Conservation (phyloP, 2,113 vertebrate species). For the Pyrgilauda ruficollis region DNA sequence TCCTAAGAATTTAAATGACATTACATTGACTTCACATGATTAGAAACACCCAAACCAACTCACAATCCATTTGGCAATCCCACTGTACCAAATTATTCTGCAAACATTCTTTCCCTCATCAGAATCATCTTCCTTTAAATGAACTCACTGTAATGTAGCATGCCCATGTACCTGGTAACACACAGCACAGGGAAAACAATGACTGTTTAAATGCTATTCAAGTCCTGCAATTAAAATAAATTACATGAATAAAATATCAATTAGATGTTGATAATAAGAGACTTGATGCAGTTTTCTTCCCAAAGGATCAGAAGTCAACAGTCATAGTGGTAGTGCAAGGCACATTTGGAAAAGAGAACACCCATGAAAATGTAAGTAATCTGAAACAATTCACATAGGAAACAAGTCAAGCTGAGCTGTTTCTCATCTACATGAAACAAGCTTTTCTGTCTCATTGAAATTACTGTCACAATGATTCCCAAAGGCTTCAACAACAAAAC, state of each 20-base stretch:
- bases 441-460: background rate
- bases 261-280: background rate
- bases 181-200: background rate
- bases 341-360: background rate
- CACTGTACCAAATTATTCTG: background rate
- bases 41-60: background rate
- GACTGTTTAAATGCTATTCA: background rate
- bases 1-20: background rate
- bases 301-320: background rate
- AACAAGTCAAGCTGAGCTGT: background rate
- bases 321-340: background rate
- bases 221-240: slow-evolving; percentile 15
- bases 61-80: background rate
- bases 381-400: background rate
- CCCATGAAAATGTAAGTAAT: background rate
- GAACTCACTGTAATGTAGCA: background rate
- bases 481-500: background rate
- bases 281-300: background rate
- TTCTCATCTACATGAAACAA: background rate
- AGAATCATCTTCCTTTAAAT: background rate
- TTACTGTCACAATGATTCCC: background rate
- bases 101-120: background rate
- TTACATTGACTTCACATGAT: background rate
- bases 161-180: background rate
- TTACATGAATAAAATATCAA: background rate